Evolutionary conservation across 1,140 invertebrate species (phyloP).

Genomic region (Drosophila pruinosa): DNA sequence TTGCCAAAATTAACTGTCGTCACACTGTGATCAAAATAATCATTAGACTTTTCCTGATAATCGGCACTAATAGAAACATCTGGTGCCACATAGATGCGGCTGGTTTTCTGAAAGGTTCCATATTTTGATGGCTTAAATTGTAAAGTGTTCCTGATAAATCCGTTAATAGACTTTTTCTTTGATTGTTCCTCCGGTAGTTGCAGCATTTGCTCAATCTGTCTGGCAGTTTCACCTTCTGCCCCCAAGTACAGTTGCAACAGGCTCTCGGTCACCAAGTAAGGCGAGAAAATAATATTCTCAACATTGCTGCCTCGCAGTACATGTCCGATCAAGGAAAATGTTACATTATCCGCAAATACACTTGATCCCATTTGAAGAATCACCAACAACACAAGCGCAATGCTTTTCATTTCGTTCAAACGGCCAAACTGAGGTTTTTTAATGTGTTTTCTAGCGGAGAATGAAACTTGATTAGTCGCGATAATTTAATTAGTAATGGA

Average conservation of each 20-base stretch:
- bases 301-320: background rate
- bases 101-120: background rate
- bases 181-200: background rate
- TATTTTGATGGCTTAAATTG: background rate
- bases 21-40: background rate
- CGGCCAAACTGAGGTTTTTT: background rate
- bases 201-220: background rate
- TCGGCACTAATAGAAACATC: background rate
- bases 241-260: constrained; percentile 1
- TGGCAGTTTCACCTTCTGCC: background rate
- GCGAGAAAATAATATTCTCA: constrained; percentile 7
- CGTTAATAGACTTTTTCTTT: background rate
- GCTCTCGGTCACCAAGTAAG: background rate
- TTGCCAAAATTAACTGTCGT: background rate
- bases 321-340: background rate
- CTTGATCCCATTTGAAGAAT: background rate
- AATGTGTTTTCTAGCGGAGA: background rate
- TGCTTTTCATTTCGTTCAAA: background rate
- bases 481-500: background rate
- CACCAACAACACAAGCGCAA: background rate
- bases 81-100: background rate
- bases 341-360: background rate
- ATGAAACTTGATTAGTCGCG: background rate
- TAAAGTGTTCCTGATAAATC: background rate
- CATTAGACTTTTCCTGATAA: background rate